Conservation (phyloP, 2,113 vertebrate species). For the Stigmatopora nigra region DNA sequence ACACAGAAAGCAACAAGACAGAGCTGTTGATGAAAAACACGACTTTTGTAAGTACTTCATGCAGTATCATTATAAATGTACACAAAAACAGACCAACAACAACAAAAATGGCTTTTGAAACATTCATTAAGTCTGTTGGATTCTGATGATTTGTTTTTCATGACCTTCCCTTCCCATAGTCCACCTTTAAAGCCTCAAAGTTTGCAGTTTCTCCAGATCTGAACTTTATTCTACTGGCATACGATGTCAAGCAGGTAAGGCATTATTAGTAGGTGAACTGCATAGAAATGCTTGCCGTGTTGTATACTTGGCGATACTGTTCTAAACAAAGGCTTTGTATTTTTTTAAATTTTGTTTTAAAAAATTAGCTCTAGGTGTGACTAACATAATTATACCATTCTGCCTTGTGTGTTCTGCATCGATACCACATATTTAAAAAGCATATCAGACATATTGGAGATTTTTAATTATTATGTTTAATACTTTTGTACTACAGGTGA, state of each 20-base stretch:
- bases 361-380: not conserved
- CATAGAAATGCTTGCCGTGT: conserved; percentile 1
- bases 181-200: conserved; percentile 87
- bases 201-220: conserved; percentile 87
- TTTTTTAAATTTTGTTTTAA: too few relatives aligned
- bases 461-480: not conserved
- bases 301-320: not conserved
- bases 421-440: not conserved
- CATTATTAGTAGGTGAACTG: conserved; percentile 6
- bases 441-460: too few relatives aligned
- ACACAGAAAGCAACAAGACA: conserved; percentile 49
- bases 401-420: too few relatives aligned
- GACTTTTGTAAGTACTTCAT: conserved; percentile 63
- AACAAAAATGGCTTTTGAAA: not conserved
- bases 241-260: conserved; percentile 88
- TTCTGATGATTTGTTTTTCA: not conserved
- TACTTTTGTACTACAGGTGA: not conserved
- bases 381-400: not conserved
- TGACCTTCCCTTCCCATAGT: conserved; percentile 60
- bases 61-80: not conserved
- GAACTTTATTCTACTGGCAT: conserved; percentile 86
- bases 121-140: not conserved
- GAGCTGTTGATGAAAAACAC: conserved; percentile 65
- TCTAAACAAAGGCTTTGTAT: conserved; percentile 6
- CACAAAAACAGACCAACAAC: not conserved